Evolutionary conservation across 1,140 invertebrate genomes (phyloP).

Genomic region (Schlechtendalia chinensis): DNA sequence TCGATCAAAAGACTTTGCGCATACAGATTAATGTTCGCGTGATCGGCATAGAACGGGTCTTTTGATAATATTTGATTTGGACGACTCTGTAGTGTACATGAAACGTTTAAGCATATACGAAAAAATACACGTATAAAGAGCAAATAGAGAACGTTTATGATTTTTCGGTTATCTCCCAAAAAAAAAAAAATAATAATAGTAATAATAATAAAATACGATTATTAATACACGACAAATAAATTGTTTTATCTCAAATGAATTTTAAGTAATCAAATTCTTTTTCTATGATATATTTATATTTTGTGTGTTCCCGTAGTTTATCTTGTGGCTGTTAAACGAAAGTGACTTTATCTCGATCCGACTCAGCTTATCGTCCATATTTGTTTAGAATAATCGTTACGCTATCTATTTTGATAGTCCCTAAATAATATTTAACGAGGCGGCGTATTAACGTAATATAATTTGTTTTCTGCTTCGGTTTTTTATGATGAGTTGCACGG

Average conservation of each 20-base stretch:
- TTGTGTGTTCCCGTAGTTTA: not conserved
- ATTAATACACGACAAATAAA: not conserved
- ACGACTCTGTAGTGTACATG: not conserved
- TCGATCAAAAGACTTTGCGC: not conserved
- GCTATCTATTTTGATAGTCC: not conserved
- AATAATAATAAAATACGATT: no score
- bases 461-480: no score
- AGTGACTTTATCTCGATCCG: not conserved
- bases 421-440: conserved; percentile 13
- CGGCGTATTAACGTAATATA: no score
- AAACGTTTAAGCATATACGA: no score
- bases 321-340: not conserved
- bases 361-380: not conserved
- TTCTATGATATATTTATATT: not conserved
- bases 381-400: not conserved
- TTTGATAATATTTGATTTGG: not conserved
- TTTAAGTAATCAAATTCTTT: not conserved
- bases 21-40: not conserved
- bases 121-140: not conserved
- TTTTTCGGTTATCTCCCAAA: not conserved
- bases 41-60: not conserved
- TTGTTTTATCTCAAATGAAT: conserved; percentile 1
- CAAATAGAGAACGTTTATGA: not conserved
- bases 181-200: not conserved
- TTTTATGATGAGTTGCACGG: no score